Conservation (phyloP, 2,888 invertebrate species). For the Taphrorychus bicolor region DNA sequence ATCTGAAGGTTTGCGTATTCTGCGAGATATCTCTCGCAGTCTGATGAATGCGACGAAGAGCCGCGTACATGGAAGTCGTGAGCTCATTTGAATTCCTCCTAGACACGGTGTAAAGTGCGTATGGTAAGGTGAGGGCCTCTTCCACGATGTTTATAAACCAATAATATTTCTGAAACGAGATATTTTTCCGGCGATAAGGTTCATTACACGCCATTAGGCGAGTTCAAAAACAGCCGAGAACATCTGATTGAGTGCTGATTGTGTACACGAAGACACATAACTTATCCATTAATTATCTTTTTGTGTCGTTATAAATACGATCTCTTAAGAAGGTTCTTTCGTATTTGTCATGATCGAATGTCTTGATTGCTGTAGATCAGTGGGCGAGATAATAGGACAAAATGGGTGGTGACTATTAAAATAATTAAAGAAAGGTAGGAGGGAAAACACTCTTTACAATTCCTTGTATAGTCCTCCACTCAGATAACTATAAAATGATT, state of each 20-base stretch:
- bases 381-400: background rate
- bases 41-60: slow-evolving; percentile 53
- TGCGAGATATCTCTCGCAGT: slow-evolving; percentile 55
- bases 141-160: background rate
- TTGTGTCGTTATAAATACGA: slow-evolving; percentile 22
- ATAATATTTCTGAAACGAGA: slow-evolving; percentile 9
- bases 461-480: too few species aligned
- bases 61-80: slow-evolving; percentile 53
- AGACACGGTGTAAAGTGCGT: slow-evolving; percentile 21
- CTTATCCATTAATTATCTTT: slow-evolving; percentile 33
- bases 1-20: slow-evolving; percentile 52
- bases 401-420: background rate
- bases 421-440: too few species aligned
- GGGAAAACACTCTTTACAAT: too few species aligned
- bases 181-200: slow-evolving; percentile 31
- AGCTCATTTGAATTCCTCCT: slow-evolving; percentile 46
- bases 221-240: slow-evolving; percentile 34
- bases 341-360: slow-evolving; percentile 4
- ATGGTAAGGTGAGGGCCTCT: background rate
- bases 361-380: background rate
- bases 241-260: slow-evolving; percentile 38
- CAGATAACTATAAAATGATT: too few species aligned
- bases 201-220: slow-evolving; percentile 40
- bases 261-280: slow-evolving; percentile 39
- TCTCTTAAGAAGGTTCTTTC: background rate